Conservation (phyloP, 2,888 invertebrate genomes). For the Autographa gamma region DNA sequence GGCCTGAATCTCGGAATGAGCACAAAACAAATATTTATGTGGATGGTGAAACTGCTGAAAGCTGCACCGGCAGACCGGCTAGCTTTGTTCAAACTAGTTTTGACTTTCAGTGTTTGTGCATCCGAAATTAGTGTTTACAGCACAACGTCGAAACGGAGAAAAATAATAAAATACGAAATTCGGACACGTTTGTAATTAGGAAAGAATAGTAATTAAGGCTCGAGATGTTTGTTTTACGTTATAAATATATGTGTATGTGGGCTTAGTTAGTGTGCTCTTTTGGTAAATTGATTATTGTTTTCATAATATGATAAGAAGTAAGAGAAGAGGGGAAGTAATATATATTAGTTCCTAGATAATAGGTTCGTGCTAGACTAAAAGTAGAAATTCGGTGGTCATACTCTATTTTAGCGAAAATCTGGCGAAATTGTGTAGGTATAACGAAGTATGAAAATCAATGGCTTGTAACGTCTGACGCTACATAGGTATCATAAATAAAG, state of each 20-base stretch:
- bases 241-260: too few relatives aligned
- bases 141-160: conserved; percentile 5
- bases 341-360: too few relatives aligned
- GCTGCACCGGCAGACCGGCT: neutral
- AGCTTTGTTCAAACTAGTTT: conserved; percentile 3
- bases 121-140: conserved; percentile 7
- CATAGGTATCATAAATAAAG: neutral
- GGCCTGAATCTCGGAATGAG: neutral
- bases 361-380: too few relatives aligned
- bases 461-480: neutral
- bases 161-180: neutral
- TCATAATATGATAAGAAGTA: too few relatives aligned
- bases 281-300: too few relatives aligned
- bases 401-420: neutral
- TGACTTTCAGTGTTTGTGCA: conserved; percentile 3
- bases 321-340: too few relatives aligned
- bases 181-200: neutral
- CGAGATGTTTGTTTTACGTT: too few relatives aligned
- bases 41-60: neutral
- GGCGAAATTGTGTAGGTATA: neutral
- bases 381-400: too few relatives aligned
- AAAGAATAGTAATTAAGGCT: neutral
- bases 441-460: neutral
- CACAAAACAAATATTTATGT: conserved; percentile 6
- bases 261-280: too few relatives aligned